Evolutionary conservation across 2,888 invertebrate species (phyloP), one percentile per base, ranked within the genome.

Genomic region (Lepidonotus clava): DNA sequence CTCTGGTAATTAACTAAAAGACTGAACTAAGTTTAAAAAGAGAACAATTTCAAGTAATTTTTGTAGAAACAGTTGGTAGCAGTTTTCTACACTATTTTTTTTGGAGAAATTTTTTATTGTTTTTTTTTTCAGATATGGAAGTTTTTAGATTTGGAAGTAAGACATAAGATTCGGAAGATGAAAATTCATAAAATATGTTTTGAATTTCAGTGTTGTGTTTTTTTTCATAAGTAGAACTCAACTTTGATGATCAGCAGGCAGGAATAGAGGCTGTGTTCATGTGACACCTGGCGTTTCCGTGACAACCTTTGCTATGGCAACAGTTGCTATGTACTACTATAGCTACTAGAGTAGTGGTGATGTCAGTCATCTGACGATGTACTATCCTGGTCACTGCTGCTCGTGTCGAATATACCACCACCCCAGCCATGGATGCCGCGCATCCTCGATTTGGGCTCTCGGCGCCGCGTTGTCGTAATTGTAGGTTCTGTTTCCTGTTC

Each of bases 311-410:
- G 76, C 80, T 80, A 46, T 32, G 80, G 80, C 80, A 80, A 80
- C 80, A 80, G 80, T 80, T 80, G 80, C 80, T 80, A 80, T 32
- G 80, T 80, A 80, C 80, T 80, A 46, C 80, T 80, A 80, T 80
- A 80, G 46, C 80, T 80, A 80, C 80, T 80, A 80, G 80, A 80
- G 80, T 80, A 80, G 51, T 80, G 80, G 80, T 80, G 80, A 24
- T 80, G 80, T 80, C 80, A 80, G 80, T 80, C 80, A 46, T 80
- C 80, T 14, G 80, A 80, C 8, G 80, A 80, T 11, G 80, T 80
- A 46, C 80, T 80, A 46, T 80, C 80, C 51, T 80, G 80, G 51
- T 80, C 80, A 46, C 80, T 80, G 80, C 80, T 80, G 41, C 80
- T 80, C 14, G 80, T 80, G 46, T 80, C 80, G 28, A 80, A 80